Evolutionary conservation across 2,113 vertebrate species (phyloP).

Genomic region (Gambusia affinis): DNA sequence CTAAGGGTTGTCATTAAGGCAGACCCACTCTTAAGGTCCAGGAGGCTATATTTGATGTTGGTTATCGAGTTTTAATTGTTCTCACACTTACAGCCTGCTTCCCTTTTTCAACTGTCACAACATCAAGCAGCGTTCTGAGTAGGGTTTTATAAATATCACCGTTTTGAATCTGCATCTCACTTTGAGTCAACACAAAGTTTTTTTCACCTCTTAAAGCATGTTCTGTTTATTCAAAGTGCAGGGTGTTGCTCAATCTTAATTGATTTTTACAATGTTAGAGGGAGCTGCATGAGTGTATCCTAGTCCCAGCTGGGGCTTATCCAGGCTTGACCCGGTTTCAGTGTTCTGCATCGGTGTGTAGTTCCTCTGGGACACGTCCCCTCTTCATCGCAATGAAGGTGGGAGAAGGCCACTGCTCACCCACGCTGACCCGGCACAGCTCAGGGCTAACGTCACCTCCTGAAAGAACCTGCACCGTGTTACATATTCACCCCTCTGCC

Average conservation of each 20-base stretch:
- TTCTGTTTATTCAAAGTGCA: constrained; percentile 25
- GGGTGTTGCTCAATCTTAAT: constrained; percentile 62
- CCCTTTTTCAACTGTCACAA: constrained; percentile 15
- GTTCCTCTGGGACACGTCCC: constrained; percentile 75
- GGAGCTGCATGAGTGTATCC: constrained; percentile 59
- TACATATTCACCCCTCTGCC: constrained; percentile 57
- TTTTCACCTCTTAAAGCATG: neutral
- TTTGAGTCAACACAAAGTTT: neutral
- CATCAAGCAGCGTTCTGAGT: neutral
- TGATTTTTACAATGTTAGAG: constrained; percentile 67
- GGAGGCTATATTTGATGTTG: constrained; percentile 24
- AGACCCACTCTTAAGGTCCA: constrained; percentile 65
- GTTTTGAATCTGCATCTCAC: constrained; percentile 5
- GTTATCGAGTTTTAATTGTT: constrained; percentile 10
- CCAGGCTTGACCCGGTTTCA: constrained; percentile 77
- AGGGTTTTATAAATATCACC: neutral
- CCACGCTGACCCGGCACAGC: constrained; percentile 29
- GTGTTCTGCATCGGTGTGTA: constrained; percentile 50
- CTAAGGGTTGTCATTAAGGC: constrained; percentile 79
- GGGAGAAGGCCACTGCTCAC: constrained; percentile 68
- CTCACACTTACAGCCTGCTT: neutral
- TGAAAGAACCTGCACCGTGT: constrained; percentile 31
- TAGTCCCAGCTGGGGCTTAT: constrained; percentile 72
- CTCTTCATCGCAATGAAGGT: constrained; percentile 64
- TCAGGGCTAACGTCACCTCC: constrained; percentile 33